Conservation (phyloP, 2,113 vertebrate genomes). For the Chloroceryle aenea region DNA sequence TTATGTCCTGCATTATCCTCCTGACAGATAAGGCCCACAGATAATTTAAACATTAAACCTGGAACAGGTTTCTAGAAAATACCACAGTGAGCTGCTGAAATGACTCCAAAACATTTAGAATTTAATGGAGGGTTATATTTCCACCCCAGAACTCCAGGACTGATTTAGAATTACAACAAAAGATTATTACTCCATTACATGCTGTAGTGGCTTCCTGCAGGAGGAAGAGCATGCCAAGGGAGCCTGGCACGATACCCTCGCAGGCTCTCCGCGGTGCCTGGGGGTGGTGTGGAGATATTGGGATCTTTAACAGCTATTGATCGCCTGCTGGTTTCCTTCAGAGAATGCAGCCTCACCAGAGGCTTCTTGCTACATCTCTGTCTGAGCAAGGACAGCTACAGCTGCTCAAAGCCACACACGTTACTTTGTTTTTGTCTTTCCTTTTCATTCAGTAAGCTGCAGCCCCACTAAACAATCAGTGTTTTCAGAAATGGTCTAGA, state of each 20-base stretch:
- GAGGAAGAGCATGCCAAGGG: not conserved
- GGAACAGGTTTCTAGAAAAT: not conserved
- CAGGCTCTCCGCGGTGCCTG: not conserved
- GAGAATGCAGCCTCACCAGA: not conserved
- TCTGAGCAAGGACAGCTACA: not conserved
- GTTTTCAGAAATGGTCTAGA: not conserved
- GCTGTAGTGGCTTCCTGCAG: not conserved
- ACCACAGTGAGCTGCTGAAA: not conserved
- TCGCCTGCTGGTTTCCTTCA: constrained; percentile 14
- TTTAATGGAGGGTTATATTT: constrained; percentile 24
- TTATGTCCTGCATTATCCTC: not conserved
- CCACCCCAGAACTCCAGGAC: not conserved
- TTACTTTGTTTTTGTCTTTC: not conserved
- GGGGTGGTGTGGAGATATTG: not conserved
- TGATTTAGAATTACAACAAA: constrained; percentile 18
- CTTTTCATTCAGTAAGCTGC: not conserved
- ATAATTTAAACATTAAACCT: not conserved
- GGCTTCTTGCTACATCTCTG: not conserved
- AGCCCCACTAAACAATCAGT: not conserved
- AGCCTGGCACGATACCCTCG: not conserved
- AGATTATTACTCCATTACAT: not conserved
- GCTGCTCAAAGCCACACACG: not conserved
- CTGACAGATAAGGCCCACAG: not conserved
- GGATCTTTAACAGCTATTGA: constrained; percentile 26
- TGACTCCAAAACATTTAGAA: not conserved